Conservation (phyloP, 2,113 vertebrate genomes). For the Xyliphius kryptos region DNA sequence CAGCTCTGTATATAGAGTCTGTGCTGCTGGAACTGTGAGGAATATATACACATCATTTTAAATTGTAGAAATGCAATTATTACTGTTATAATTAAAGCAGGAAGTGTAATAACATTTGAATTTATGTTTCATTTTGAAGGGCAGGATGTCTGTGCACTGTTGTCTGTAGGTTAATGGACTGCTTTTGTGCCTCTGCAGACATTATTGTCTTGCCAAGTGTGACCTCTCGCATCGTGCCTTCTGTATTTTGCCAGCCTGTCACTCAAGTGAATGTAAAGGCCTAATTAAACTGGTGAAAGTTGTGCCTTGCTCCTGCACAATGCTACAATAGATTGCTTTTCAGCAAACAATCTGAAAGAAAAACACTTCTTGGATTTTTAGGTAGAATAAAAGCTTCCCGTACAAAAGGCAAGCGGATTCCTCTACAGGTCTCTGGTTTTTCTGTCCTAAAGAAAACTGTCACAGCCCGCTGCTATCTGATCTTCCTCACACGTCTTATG, state of each 20-base stretch:
- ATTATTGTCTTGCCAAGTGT: slow-evolving; percentile 39
- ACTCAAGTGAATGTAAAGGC: slow-evolving; percentile 50
- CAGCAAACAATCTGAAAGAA: slow-evolving; percentile 48
- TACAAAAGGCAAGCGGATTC: slow-evolving; percentile 62
- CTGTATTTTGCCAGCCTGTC: slow-evolving; percentile 56
- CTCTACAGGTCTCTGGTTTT: slow-evolving; percentile 50
- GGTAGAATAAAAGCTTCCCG: slow-evolving; percentile 55
- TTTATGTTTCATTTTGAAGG: no score
- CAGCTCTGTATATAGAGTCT: no score
- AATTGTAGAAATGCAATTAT: no score
- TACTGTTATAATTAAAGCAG: no score
- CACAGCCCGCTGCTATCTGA: slow-evolving; percentile 57
- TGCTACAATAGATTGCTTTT: slow-evolving; percentile 60
- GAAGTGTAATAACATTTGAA: no score
- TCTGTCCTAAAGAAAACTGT: slow-evolving; percentile 60
- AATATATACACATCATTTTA: no score
- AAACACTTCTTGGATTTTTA: slow-evolving; percentile 53
- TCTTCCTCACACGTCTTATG: slow-evolving; percentile 61
- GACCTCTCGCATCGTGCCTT: slow-evolving; percentile 53
- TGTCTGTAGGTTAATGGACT: slow-evolving; percentile 43
- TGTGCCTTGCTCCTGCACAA: slow-evolving; percentile 55
- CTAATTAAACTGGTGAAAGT: slow-evolving; percentile 64
- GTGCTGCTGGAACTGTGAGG: no score
- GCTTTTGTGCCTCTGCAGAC: slow-evolving; percentile 37
- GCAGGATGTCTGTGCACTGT: slow-evolving; percentile 13